Evolutionary conservation across 2,113 vertebrate genomes (phyloP), one percentile per base, ranked within the genome.

Genomic region (Lepisosteus oculatus): DNA sequence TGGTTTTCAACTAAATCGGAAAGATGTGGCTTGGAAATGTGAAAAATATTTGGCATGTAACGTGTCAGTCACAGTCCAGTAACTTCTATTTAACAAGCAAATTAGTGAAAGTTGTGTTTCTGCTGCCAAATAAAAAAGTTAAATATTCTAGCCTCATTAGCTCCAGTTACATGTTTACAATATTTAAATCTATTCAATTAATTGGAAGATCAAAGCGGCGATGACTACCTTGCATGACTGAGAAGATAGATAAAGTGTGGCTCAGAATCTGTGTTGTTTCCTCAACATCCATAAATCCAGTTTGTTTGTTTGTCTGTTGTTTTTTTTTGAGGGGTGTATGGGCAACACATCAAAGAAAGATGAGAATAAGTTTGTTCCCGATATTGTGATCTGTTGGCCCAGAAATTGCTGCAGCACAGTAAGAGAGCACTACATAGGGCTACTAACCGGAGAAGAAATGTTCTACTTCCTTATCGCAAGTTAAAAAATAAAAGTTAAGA

Each of bases 121-220:
- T 74, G 17, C 45, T 71, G 15, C 8, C 59, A 63, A 71, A 76
- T 75, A 79, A 63, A 75, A 71, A 80, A 76, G 81, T 81, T 75
- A 78, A 87, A 83, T 73, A 74, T 66, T 62, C 72, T 68, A 43
- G 71, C 79, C 85, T 88, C 85, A 89, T 87, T 91, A 89, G 84
- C 73, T 73, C 68, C 77, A 74, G 84, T 80, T 85, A 76, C 85
- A 86, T 86, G 84, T 87, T 88, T 89, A 85, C 80, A 43, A 7
- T 82, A 81, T 86, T 79, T 81, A 84, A 87, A 86, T 77, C 77
- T 71, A 80, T 68, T 81, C 62, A 29, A 44, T 81, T 90, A 86
- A 89, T 86, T 88, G 85, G 85, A 64, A 76, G 83, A 86, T 84
- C 78, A 86, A 78, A 81, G 72, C 67, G 42, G 65, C 42, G 56